These are phyloP conservation scores for Hippoglossus stenolepis DNA, from an alignment of 2,113 vertebrate genomes.

Conservation along the genomic window DNA sequence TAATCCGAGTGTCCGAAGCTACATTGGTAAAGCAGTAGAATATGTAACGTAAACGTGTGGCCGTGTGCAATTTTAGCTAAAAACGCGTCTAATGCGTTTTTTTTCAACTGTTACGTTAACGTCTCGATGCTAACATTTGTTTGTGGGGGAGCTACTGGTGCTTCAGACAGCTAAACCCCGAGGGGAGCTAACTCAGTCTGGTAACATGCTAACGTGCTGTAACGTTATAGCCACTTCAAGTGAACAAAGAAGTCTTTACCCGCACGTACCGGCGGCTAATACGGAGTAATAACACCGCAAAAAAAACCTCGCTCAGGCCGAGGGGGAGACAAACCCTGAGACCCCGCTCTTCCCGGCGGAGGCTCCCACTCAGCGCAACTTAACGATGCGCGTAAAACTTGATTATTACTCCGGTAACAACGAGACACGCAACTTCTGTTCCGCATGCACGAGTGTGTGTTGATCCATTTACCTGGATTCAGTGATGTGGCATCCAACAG, in stretches of 20 bases:
- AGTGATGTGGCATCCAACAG: slow-evolving; percentile 78
- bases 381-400: slow-evolving; percentile 75
- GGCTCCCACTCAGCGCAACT: slow-evolving; percentile 58
- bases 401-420: slow-evolving; percentile 47
- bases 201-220: slow-evolving; percentile 63
- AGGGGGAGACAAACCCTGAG: slow-evolving; percentile 53
- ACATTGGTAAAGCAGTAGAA: neutral
- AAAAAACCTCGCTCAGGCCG: slow-evolving; percentile 26
- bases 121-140: slow-evolving; percentile 6
- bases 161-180: slow-evolving; percentile 16
- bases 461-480: slow-evolving; percentile 72
- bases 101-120: slow-evolving; percentile 2
- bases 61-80: neutral
- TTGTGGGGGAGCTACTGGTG: neutral
- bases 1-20: fast-evolving
- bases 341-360: slow-evolving; percentile 67
- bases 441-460: slow-evolving; percentile 21
- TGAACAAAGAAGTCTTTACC: slow-evolving; percentile 83
- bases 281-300: slow-evolving; percentile 27
- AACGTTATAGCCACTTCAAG: slow-evolving; percentile 60
- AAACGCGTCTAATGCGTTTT: neutral
- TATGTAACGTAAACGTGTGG: neutral
- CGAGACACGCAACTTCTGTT: slow-evolving; percentile 5
- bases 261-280: slow-evolving; percentile 31
- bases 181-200: slow-evolving; percentile 20